Conservation (phyloP, 2,888 invertebrate species). For the Tenthredo scrophulariae region DNA sequence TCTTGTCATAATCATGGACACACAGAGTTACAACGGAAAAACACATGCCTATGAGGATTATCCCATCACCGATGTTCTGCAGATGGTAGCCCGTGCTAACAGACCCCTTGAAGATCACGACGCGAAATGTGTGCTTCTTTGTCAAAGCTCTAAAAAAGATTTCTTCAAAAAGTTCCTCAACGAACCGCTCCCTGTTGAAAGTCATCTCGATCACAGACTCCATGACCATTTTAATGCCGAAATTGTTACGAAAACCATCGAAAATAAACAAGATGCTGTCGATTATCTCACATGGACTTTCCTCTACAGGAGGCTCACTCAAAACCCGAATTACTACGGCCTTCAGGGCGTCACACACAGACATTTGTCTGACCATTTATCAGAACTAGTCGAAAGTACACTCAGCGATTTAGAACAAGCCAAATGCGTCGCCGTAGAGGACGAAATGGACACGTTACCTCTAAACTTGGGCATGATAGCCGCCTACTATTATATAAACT, state of each 20-base stretch:
- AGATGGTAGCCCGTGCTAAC: conserved; percentile 98
- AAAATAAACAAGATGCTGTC: conserved; percentile 99
- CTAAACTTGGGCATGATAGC: conserved; percentile 99
- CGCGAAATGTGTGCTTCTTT: conserved; percentile 97
- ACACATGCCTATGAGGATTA: conserved; percentile 96
- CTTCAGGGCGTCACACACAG: conserved; percentile 98
- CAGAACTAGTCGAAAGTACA: conserved; percentile 98
- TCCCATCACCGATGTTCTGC: conserved; percentile 97
- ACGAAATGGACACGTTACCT: conserved; percentile 98
- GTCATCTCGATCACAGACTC: conserved; percentile 97
- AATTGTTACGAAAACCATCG: conserved; percentile 99
- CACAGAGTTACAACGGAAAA: conserved; percentile 87
- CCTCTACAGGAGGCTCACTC: conserved; percentile 96
- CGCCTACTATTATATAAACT: conserved; percentile 99
- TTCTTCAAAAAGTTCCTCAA: conserved; percentile 99
- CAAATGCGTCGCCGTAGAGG: conserved; percentile 98
- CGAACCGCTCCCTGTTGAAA: conserved; percentile 98
- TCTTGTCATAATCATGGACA: conserved; percentile 98
- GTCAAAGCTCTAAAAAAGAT: conserved; percentile 98
- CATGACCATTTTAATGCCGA: conserved; percentile 99
- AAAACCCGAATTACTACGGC: conserved; percentile 99
- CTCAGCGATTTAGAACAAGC: conserved; percentile 96
- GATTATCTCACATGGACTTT: conserved; percentile 99
- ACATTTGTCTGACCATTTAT: conserved; percentile 98
- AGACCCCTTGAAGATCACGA: conserved; percentile 95